A percentile compares a stretch with the other conserved stretches of the same genome.
These are phyloP conservation scores for Mustelus asterias DNA, from an alignment of 2,113 vertebrate genomes.

Conservation along the genomic window DNA sequence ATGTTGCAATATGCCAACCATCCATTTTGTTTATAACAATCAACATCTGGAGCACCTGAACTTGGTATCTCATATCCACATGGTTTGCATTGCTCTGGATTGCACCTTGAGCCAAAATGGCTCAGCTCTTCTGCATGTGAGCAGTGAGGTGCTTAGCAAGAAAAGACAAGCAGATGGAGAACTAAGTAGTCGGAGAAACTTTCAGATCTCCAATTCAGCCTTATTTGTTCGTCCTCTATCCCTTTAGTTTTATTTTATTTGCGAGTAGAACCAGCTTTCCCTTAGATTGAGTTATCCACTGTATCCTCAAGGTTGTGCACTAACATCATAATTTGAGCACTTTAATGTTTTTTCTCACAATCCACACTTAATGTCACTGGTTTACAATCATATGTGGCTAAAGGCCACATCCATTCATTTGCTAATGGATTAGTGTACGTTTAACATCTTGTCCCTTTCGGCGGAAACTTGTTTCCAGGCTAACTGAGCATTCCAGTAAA, in stretches of 20 bases:
- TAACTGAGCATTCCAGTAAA: not conserved
- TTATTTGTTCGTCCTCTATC: not conserved
- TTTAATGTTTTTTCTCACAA: not conserved
- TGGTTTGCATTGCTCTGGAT: not conserved
- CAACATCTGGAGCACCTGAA: not conserved
- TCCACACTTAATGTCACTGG: not conserved
- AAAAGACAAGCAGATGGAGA: not conserved
- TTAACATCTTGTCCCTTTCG: not conserved
- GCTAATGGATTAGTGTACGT: not conserved
- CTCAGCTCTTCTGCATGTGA: too few relatives aligned
- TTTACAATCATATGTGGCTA: slow-evolving; percentile 14
- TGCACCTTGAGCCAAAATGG: too few relatives aligned
- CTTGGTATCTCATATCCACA: not conserved
- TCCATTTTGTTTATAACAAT: not conserved
- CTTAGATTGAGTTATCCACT: not conserved
- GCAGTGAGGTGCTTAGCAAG: not conserved
- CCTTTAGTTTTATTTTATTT: not conserved
- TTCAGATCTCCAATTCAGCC: not conserved
- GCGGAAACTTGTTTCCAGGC: not conserved
- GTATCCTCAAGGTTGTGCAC: not conserved
- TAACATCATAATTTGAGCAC: slow-evolving; percentile 15
- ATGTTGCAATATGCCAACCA: not conserved
- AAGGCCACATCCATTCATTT: not conserved
- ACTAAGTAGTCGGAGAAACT: not conserved
- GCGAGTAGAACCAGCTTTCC: not conserved